Evolutionary conservation across 1,140 invertebrate genomes (phyloP).

Genomic region (Leptopilina boulardi): DNA sequence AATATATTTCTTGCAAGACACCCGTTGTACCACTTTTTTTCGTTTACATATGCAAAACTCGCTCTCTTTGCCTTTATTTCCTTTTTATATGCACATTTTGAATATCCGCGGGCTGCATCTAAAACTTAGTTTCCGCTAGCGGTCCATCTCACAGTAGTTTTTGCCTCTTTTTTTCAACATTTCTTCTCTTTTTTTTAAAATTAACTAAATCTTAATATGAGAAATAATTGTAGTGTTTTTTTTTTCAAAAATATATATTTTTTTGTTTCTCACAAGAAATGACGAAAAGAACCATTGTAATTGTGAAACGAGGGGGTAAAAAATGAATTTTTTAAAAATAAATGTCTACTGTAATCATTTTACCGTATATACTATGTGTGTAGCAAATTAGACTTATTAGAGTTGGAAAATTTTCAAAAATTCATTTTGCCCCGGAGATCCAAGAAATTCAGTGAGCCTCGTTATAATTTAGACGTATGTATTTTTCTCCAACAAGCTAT

Average conservation of each 20-base stretch:
- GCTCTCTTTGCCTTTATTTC: constrained; percentile 56
- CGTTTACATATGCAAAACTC: constrained; percentile 50
- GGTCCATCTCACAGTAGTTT: constrained; percentile 48
- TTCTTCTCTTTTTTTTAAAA: constrained; percentile 36
- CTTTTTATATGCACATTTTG: constrained; percentile 62
- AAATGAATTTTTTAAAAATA: not conserved
- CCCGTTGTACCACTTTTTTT: constrained; percentile 51
- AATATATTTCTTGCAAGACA: constrained; percentile 37
- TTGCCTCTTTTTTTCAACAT: constrained; percentile 35
- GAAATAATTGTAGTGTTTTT: too few species aligned
- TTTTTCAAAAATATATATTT: too few species aligned
- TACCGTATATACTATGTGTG: not conserved
- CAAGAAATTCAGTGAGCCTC: constrained; percentile 38
- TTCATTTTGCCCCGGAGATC: not conserved
- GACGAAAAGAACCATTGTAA: too few species aligned
- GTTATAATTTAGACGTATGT: constrained; percentile 46
- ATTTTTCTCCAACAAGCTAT: constrained; percentile 41
- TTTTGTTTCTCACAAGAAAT: too few species aligned
- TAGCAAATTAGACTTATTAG: not conserved
- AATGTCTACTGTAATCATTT: not conserved
- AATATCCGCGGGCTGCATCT: constrained; percentile 62
- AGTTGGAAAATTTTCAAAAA: not conserved
- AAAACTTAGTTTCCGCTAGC: constrained; percentile 58
- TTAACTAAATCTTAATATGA: too few species aligned
- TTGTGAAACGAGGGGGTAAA: not conserved